A percentile compares a stretch with the other conserved stretches of the same genome.
These are phyloP conservation scores for Pterostichus madidus DNA, from an alignment of 2,888 invertebrate genomes.

Conservation along the genomic window DNA sequence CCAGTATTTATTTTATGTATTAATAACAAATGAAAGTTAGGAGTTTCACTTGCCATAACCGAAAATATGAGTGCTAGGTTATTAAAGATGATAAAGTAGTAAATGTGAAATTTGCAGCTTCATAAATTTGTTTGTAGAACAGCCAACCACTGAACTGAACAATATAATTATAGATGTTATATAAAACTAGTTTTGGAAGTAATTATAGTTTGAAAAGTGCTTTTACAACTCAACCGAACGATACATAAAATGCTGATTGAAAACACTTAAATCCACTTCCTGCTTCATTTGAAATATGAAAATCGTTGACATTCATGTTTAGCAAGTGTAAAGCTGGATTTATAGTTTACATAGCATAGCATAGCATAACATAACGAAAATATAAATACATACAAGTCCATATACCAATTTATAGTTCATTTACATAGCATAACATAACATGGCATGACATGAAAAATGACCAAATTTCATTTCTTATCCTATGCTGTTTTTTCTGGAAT, in stretches of 20 bases:
- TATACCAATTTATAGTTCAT: no score
- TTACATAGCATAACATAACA: no score
- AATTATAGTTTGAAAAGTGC: slow-evolving; percentile 9
- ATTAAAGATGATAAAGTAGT: slow-evolving; percentile 18
- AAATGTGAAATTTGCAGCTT: slow-evolving; percentile 16
- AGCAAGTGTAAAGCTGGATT: no score
- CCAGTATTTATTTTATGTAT: background rate
- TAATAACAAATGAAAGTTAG: slow-evolving; percentile 12
- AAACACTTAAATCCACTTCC: background rate
- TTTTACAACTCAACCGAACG: background rate
- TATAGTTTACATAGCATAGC: no score
- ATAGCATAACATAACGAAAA: no score
- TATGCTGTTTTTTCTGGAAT: no score
- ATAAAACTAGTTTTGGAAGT: slow-evolving; percentile 11
- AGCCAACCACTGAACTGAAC: background rate
- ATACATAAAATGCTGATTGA: background rate
- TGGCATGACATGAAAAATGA: no score
- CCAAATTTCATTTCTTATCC: no score
- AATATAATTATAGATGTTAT: slow-evolving; percentile 9
- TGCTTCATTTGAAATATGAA: background rate
- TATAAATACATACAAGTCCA: no score
- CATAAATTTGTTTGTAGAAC: slow-evolving; percentile 16
- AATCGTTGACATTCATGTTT: background rate
- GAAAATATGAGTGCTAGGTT: background rate
- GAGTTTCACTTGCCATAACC: slow-evolving; percentile 26